phyloP scores from a whole-genome alignment of 2,888 invertebrate genomes.

The Tipula unca region DNA sequence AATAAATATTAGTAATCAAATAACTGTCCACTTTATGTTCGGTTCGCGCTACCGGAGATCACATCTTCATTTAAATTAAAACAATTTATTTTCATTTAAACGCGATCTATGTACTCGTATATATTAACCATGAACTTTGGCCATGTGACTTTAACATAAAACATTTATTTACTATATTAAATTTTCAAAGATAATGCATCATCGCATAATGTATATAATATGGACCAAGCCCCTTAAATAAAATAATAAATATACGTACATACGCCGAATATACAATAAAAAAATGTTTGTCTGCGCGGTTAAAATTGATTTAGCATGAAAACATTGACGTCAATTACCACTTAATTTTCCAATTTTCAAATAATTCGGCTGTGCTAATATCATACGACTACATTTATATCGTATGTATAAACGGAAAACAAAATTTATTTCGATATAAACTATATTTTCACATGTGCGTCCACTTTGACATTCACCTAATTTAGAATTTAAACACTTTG shows the following conservation, averaged over 20 bases:
- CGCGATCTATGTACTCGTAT: no score
- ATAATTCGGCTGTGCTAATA: neutral
- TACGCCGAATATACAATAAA: no score
- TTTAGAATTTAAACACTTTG: slow-evolving; percentile 8
- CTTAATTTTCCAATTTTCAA: neutral
- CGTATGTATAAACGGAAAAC: neutral
- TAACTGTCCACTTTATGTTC: neutral
- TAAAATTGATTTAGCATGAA: neutral
- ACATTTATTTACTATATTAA: neutral
- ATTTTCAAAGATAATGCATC: neutral
- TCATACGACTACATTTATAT: neutral
- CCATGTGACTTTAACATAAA: neutral
- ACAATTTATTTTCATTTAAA: neutral
- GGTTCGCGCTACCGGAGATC: neutral
- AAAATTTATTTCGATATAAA: neutral
- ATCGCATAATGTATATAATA: neutral
- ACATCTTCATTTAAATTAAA: neutral
- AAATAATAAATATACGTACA: neutral
- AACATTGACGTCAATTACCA: neutral
- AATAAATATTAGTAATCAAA: neutral
- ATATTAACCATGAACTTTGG: neutral
- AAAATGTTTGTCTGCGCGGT: neutral
- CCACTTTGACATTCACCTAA: slow-evolving; percentile 8
- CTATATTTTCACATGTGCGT: neutral
- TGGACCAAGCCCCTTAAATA: neutral